Percentiles rank a stretch among this genome's conserved stretches.
phyloP scores from a whole-genome alignment of 2,113 vertebrate species.

The Cynopterus brachyotis region DNA sequence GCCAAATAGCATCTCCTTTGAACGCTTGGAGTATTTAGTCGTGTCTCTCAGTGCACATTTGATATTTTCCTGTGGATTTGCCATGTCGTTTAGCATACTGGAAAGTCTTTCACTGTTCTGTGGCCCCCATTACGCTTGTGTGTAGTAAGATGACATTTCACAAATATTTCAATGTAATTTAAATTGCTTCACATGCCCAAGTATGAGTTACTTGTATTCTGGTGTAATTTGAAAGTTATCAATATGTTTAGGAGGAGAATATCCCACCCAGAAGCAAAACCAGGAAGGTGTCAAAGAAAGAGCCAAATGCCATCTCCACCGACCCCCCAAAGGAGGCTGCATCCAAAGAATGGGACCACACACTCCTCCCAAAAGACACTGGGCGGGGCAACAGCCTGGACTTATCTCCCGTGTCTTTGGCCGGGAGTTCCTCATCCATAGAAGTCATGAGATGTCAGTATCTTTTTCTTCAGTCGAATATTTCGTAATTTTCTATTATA shows the following conservation, averaged over 20 bases:
- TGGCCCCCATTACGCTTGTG: not conserved
- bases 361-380: not conserved
- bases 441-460: constrained; percentile 93
- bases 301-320: not conserved
- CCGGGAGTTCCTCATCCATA: constrained; percentile 77
- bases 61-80: not conserved
- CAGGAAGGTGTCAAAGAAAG: constrained; percentile 44
- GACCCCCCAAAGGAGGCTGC: constrained; percentile 14
- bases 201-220: not conserved
- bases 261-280: constrained; percentile 58
- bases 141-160: not conserved
- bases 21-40: not conserved
- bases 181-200: not conserved
- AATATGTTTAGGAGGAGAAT: constrained; percentile 70
- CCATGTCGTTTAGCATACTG: not conserved
- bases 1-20: not conserved
- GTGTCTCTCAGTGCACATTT: not conserved
- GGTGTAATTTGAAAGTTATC: constrained; percentile 27
- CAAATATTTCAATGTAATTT: not conserved
- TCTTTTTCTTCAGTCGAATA: constrained; percentile 32
- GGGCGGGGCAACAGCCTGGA: not conserved
- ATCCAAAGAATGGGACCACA: constrained; percentile 28
- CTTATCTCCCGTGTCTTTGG: not conserved
- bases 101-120: not conserved
- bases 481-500: not conserved